Evolutionary conservation across 53 echinoderm and acorn worm species (phyloP).

Genomic region (Apostichopus leukothele): DNA sequence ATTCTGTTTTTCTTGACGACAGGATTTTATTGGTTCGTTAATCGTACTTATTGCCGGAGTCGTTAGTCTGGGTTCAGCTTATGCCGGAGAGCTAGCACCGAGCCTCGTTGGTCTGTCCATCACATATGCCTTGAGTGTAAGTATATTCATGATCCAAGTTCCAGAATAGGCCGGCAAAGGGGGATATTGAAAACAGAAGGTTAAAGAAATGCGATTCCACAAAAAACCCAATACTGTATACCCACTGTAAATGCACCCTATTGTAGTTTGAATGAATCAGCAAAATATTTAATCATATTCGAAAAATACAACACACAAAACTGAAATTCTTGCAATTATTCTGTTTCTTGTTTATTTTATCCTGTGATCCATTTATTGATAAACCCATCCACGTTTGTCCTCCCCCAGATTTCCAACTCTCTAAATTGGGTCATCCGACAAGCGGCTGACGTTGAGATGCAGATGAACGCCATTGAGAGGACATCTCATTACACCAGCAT

Average conservation of each 20-base stretch:
- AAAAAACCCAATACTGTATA: too few species aligned
- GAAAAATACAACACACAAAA: too few species aligned
- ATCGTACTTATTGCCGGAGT: conserved; percentile 59
- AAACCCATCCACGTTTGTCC: too few species aligned
- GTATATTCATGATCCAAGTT: neutral
- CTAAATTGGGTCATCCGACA: conserved; percentile 62
- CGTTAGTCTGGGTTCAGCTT: conserved; percentile 49
- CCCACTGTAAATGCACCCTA: too few species aligned
- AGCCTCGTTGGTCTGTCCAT: conserved; percentile 67
- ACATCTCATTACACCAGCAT: conserved; percentile 64
- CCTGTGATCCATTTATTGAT: too few species aligned
- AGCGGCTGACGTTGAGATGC: conserved; percentile 70
- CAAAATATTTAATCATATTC: too few species aligned
- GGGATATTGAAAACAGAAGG: too few species aligned
- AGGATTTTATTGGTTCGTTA: conserved; percentile 68
- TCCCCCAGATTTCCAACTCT: conserved; percentile 57
- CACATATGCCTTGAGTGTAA: conserved; percentile 49
- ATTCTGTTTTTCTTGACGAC: neutral
- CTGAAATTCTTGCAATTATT: too few species aligned
- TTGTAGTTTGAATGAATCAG: too few species aligned
- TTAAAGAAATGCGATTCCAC: too few species aligned
- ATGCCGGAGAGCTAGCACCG: conserved; percentile 48
- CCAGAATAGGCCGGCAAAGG: too few species aligned
- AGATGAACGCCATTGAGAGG: conserved; percentile 83
- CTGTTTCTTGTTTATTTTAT: too few species aligned